These are phyloP conservation scores for Melanotaenia duboulayi DNA, from an alignment of 2,113 vertebrate species.

Conservation along the genomic window DNA sequence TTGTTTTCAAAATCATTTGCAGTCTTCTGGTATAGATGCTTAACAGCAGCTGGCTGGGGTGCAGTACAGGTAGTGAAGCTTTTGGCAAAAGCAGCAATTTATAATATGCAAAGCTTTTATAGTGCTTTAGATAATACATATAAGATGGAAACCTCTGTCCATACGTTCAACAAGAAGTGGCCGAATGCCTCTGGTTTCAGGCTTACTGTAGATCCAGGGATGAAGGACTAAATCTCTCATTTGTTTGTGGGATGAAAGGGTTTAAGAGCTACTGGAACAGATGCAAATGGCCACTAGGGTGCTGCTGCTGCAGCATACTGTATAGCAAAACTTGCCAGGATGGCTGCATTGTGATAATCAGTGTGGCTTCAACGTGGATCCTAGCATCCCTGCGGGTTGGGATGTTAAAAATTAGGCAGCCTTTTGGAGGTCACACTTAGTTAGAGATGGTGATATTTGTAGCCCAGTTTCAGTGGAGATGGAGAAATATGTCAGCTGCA, in stretches of 20 bases:
- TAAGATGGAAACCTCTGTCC: not conserved
- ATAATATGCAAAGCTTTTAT: not conserved
- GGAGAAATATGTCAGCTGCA: slow-evolving; percentile 4
- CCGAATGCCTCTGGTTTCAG: slow-evolving; percentile 20
- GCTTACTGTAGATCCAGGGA: slow-evolving; percentile 49
- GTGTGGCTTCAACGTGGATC: slow-evolving; percentile 6
- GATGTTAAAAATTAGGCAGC: slow-evolving; percentile 13
- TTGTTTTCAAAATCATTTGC: slow-evolving; percentile 8
- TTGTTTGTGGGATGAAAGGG: slow-evolving; percentile 61
- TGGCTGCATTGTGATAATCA: slow-evolving; percentile 17
- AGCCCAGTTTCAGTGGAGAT: slow-evolving; percentile 10
- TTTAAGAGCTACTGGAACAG: slow-evolving; percentile 54
- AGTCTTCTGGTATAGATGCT: not conserved
- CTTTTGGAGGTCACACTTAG: slow-evolving; percentile 11
- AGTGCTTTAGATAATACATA: not conserved
- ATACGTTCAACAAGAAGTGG: slow-evolving; percentile 31
- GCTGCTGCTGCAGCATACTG: slow-evolving; percentile 6
- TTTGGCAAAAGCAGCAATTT: not conserved
- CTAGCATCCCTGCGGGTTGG: not conserved
- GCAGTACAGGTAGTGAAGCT: too few relatives aligned
- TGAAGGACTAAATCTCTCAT: slow-evolving; percentile 56
- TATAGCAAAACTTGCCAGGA: not conserved
- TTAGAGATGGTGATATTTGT: slow-evolving; percentile 14
- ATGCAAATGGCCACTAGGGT: slow-evolving; percentile 46
- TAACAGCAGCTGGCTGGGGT: too few relatives aligned